A percentile compares a stretch with the other conserved stretches of the same genome.
Conservation (phyloP, 1,140 invertebrate species). For the Colletes gigas region DNA sequence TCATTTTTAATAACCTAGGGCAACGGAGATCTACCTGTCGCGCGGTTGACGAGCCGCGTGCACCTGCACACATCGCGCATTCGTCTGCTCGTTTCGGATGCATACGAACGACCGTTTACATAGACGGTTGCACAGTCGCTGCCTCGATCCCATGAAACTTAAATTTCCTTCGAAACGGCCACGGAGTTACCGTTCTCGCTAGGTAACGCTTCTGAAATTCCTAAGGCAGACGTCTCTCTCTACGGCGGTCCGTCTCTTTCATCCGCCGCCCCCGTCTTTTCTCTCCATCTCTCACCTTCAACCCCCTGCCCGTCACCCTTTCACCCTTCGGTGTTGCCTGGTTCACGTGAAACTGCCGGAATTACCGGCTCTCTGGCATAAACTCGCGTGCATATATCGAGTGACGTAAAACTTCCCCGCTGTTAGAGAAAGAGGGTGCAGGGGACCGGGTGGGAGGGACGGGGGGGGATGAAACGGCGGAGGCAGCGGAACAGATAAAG, state of each 20-base stretch:
- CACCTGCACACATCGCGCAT: conserved; percentile 11
- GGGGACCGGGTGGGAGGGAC: too few species aligned
- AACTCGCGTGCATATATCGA: conserved; percentile 73
- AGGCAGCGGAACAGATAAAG: not conserved
- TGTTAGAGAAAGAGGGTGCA: not conserved
- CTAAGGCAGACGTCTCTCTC: conserved; percentile 67
- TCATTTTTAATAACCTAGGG: conserved; percentile 57
- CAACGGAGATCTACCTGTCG: not conserved
- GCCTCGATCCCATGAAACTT: conserved; percentile 71
- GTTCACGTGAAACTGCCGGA: conserved; percentile 69
- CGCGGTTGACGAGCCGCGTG: not conserved
- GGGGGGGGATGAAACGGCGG: not conserved
- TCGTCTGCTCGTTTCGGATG: conserved; percentile 56
- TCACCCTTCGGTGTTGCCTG: conserved; percentile 15
- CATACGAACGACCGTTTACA: conserved; percentile 62
- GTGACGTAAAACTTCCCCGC: conserved; percentile 73
- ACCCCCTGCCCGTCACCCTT: not conserved
- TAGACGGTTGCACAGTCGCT: conserved; percentile 25
- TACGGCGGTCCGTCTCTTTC: not conserved
- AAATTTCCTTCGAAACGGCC: conserved; percentile 74
- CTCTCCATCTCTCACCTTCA: not conserved
- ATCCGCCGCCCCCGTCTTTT: not conserved
- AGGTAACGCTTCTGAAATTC: conserved; percentile 75
- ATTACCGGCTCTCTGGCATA: conserved; percentile 73
- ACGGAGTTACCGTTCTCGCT: conserved; percentile 65